Evolutionary conservation across 2,888 invertebrate genomes (phyloP).

Genomic region (Acrocyrtus sp.): DNA sequence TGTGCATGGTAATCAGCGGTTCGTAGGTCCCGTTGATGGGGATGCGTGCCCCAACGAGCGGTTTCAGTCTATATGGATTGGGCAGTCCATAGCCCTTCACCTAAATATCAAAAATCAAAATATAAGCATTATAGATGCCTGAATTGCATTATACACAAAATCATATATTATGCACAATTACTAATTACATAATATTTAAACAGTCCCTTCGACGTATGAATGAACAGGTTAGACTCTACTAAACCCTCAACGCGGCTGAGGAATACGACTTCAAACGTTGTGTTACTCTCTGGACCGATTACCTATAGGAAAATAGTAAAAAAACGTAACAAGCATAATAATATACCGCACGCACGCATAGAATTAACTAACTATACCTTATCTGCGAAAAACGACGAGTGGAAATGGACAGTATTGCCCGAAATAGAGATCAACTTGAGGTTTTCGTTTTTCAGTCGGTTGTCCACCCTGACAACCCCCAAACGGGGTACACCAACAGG

Average conservation of each 20-base stretch:
- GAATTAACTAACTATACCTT: too few relatives aligned
- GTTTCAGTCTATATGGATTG: constrained; percentile 91
- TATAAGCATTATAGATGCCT: too few relatives aligned
- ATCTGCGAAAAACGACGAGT: constrained; percentile 96
- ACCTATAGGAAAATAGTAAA: constrained; percentile 71
- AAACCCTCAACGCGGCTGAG: constrained; percentile 91
- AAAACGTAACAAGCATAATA: not conserved
- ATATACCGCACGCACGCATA: not conserved
- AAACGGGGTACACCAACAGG: constrained; percentile 88
- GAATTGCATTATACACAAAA: not conserved
- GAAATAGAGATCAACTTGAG: constrained; percentile 94
- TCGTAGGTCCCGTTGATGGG: constrained; percentile 92
- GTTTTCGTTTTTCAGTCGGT: constrained; percentile 85
- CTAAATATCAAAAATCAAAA: constrained; percentile 67
- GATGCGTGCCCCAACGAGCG: constrained; percentile 88
- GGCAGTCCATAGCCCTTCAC: constrained; percentile 86
- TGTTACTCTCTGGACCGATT: constrained; percentile 90
- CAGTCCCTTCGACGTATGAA: constrained; percentile 94
- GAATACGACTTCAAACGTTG: constrained; percentile 95
- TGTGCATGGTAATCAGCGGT: constrained; percentile 91
- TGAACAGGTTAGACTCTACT: constrained; percentile 86
- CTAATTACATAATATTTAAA: constrained; percentile 81
- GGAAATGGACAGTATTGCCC: constrained; percentile 93
- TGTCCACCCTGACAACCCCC: constrained; percentile 86
- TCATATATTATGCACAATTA: constrained; percentile 3